Conservation (phyloP, 2,797 vertebrate genomes). For the Eulemur mongoz region DNA sequence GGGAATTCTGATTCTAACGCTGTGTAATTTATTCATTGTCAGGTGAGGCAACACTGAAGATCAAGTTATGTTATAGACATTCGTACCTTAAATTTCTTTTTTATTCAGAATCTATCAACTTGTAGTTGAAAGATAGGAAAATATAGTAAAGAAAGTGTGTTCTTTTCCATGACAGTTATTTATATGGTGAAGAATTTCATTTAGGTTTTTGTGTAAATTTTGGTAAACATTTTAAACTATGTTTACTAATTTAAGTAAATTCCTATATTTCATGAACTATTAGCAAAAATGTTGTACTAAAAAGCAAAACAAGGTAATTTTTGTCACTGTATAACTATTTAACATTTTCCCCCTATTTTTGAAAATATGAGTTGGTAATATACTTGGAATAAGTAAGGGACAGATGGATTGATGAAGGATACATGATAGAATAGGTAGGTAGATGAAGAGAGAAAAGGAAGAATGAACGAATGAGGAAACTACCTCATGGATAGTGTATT, state of each 20-base stretch:
- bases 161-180: neutral
- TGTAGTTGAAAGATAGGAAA: neutral
- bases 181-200: neutral
- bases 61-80: neutral
- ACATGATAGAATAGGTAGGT: neutral
- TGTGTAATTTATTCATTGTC: constrained; percentile 35
- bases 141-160: neutral
- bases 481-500: neutral
- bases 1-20: constrained; percentile 62
- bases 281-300: neutral
- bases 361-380: neutral
- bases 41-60: neutral
- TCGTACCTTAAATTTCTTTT: neutral
- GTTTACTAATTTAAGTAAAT: neutral
- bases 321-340: neutral
- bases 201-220: neutral
- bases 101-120: neutral
- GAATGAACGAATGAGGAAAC: neutral
- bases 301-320: neutral
- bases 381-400: neutral
- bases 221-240: neutral
- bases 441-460: neutral
- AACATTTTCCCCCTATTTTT: neutral
- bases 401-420: neutral
- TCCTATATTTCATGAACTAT: neutral